Conservation (phyloP, 2,113 vertebrate species). For the Perca schrenkii region DNA sequence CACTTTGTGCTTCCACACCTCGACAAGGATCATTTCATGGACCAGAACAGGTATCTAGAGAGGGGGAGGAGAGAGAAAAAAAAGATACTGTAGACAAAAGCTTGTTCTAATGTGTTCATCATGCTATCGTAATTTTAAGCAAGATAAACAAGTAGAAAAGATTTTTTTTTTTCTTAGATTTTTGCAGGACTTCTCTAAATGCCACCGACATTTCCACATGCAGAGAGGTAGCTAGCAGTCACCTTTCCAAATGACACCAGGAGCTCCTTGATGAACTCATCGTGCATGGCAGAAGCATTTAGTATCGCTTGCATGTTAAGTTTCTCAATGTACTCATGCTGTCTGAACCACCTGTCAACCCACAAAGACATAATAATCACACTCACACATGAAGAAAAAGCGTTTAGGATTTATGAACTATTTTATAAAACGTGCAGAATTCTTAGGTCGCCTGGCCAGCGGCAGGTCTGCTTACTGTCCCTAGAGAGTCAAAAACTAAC, state of each 20-base stretch:
- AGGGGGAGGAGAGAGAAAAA: slow-evolving; percentile 25
- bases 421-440: not conserved
- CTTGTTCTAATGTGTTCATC: not conserved
- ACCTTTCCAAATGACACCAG: slow-evolving; percentile 92
- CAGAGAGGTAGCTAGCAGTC: slow-evolving; percentile 15
- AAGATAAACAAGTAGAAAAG: not conserved
- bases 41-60: slow-evolving; percentile 89
- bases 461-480: not conserved
- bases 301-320: slow-evolving; percentile 96
- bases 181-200: not conserved
- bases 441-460: not conserved
- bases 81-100: not conserved
- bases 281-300: slow-evolving; percentile 84
- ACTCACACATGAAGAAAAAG: not conserved
- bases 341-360: slow-evolving; percentile 90
- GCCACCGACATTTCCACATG: not conserved
- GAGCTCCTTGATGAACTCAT: slow-evolving; percentile 91
- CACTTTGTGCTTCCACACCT: slow-evolving; percentile 95
- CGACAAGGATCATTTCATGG: slow-evolving; percentile 90
- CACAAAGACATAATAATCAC: not conserved
- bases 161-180: not conserved
- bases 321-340: slow-evolving; percentile 93
- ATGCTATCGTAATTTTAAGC: not conserved
- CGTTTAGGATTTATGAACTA: not conserved
- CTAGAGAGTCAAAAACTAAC: not conserved